Percentiles rank a stretch among this genome's conserved stretches.
These are phyloP conservation scores for Ctenicera cuprea DNA, from an alignment of 2,888 invertebrate genomes.

Conservation along the genomic window DNA sequence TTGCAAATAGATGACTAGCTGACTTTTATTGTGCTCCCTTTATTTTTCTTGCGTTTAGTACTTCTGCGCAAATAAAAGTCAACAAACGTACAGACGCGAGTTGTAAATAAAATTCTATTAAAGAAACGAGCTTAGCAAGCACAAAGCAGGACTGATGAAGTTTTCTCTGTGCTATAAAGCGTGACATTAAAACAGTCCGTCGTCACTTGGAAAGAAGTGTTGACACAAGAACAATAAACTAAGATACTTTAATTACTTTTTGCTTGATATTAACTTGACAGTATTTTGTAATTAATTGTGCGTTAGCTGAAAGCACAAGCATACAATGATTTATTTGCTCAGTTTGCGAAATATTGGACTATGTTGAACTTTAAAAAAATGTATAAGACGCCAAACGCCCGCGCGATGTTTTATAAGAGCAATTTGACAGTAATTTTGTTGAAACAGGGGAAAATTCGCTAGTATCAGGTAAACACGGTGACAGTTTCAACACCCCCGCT, in stretches of 20 bases:
- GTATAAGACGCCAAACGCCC: neutral
- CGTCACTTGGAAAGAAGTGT: constrained; percentile 28
- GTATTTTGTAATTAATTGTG: constrained; percentile 41
- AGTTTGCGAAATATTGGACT: neutral
- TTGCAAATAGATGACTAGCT: constrained; percentile 21
- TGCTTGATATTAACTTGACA: constrained; percentile 35
- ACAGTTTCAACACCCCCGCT: neutral
- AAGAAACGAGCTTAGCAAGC: constrained; percentile 8
- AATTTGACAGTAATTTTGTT: neutral
- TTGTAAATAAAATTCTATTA: constrained; percentile 19
- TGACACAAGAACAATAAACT: constrained; percentile 36
- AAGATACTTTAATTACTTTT: constrained; percentile 41
- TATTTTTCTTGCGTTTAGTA: neutral
- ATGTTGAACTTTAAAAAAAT: too few species aligned
- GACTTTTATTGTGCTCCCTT: neutral
- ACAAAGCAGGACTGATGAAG: constrained; percentile 28
- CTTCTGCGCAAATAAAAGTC: too few species aligned
- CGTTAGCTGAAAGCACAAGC: constrained; percentile 11
- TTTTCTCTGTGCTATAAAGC: constrained; percentile 20
- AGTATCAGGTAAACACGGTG: neutral
- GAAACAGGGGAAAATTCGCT: neutral
- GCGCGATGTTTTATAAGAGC: neutral
- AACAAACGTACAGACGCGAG: neutral
- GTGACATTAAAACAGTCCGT: constrained; percentile 23
- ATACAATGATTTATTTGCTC: constrained; percentile 30